phyloP scores from a whole-genome alignment of 2,888 invertebrate genomes.

The Scrobipalpa costella region DNA sequence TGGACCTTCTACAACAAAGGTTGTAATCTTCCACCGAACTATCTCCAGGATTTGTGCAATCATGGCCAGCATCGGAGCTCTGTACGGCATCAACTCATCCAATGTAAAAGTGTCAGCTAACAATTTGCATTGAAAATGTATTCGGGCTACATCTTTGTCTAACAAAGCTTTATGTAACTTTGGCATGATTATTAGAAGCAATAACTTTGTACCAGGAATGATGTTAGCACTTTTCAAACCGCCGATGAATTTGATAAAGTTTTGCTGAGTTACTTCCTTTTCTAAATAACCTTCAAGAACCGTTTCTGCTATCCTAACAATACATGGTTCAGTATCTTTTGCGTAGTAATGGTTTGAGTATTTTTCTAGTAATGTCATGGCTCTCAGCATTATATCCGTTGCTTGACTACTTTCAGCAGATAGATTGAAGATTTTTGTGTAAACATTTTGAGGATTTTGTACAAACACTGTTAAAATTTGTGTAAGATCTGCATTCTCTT shows the following conservation, averaged over 20 bases:
- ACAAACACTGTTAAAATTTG: slow-evolving; percentile 60
- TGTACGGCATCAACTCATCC: slow-evolving; percentile 56
- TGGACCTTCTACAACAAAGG: slow-evolving; percentile 51
- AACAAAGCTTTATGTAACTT: slow-evolving; percentile 59
- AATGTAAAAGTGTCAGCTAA: slow-evolving; percentile 50
- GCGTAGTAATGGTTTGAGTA: slow-evolving; percentile 61
- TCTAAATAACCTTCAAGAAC: slow-evolving; percentile 47
- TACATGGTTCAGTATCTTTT: slow-evolving; percentile 59
- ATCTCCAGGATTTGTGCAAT: slow-evolving; percentile 63
- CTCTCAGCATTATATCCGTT: slow-evolving; percentile 59
- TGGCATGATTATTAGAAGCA: slow-evolving; percentile 66
- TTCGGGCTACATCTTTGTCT: slow-evolving; percentile 46
- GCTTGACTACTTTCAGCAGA: slow-evolving; percentile 61
- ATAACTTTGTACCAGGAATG: slow-evolving; percentile 54
- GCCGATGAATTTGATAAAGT: slow-evolving; percentile 58
- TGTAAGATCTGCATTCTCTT: slow-evolving; percentile 50
- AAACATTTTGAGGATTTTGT: slow-evolving; percentile 63
- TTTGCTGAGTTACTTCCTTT: slow-evolving; percentile 48
- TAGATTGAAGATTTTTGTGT: slow-evolving; percentile 55
- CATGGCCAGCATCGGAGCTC: slow-evolving; percentile 69
- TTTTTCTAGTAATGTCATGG: slow-evolving; percentile 54
- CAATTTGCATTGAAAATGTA: slow-evolving; percentile 55
- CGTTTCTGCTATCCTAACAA: slow-evolving; percentile 52
- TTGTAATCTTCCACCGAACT: slow-evolving; percentile 61
- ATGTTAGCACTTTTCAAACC: slow-evolving; percentile 52